phyloP scores from a whole-genome alignment of 2,888 invertebrate species.

The Ormia ochracea region DNA sequence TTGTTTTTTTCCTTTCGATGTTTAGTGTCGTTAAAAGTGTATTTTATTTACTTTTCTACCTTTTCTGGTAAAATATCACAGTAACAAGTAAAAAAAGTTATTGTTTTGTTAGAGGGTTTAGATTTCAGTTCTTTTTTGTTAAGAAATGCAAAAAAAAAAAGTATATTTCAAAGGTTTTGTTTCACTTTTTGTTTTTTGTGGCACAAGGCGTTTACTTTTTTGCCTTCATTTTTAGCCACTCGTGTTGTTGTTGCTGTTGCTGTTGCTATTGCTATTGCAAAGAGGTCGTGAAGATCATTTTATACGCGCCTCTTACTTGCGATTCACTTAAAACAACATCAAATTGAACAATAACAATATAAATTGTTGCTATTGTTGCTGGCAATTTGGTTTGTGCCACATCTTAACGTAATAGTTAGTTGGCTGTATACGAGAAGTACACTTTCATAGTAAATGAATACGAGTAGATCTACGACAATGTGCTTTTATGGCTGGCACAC shows the following conservation, averaged over 20 bases:
- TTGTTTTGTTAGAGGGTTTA: constrained; percentile 48
- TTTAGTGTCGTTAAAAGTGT: constrained; percentile 23
- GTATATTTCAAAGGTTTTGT: constrained; percentile 37
- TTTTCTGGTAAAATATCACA: constrained; percentile 33
- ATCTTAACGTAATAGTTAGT: constrained; percentile 47
- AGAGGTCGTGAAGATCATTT: constrained; percentile 60
- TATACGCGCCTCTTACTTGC: constrained; percentile 58
- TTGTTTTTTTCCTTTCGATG: neutral
- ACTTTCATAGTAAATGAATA: constrained; percentile 35
- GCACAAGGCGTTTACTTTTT: constrained; percentile 52
- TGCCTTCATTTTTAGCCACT: neutral
- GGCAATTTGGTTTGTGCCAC: constrained; percentile 49
- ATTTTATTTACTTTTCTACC: constrained; percentile 46
- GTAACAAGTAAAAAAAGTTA: constrained; percentile 32
- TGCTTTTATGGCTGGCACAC: neutral
- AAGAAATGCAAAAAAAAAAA: constrained; percentile 18
- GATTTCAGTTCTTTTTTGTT: constrained; percentile 43
- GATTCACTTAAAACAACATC: constrained; percentile 58
- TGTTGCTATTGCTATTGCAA: constrained; percentile 10
- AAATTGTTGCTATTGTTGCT: constrained; percentile 35
- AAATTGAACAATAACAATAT: constrained; percentile 60
- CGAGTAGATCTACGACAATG: constrained; percentile 8
- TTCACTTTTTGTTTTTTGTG: constrained; percentile 46
- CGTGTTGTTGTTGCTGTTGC: no score
- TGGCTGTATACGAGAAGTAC: neutral